Conservation (phyloP, 2,888 invertebrate species). For the Agriopis leucophaearia region DNA sequence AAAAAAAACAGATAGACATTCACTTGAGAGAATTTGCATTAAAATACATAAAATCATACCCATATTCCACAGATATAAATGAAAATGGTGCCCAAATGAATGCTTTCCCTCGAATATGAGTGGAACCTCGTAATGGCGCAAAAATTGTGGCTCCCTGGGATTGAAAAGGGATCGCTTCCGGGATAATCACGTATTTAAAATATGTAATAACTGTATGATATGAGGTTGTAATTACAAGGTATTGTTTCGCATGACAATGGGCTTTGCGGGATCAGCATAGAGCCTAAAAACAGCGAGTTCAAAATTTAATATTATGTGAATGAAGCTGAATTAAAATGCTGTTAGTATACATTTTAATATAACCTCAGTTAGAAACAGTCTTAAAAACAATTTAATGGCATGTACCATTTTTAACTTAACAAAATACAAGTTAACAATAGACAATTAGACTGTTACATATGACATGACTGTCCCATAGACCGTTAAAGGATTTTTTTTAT, state of each 20-base stretch:
- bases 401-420: no score
- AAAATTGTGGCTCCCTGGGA: slow-evolving; percentile 30
- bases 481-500: no score
- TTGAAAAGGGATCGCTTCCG: slow-evolving; percentile 23
- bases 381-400: no score
- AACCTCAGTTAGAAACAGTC: no score
- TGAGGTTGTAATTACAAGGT: slow-evolving; percentile 12
- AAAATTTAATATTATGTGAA: background rate
- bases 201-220: slow-evolving; percentile 24
- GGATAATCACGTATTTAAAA: slow-evolving; percentile 33
- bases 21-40: slow-evolving; percentile 5
- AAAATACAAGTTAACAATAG: no score
- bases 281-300: background rate
- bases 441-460: no score
- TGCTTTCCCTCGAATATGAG: slow-evolving; percentile 22
- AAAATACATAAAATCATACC: slow-evolving; percentile 15
- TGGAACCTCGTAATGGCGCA: slow-evolving; percentile 28
- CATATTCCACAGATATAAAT: slow-evolving; percentile 1
- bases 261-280: background rate
- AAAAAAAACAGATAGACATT: background rate
- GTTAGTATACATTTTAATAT: no score
- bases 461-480: no score
- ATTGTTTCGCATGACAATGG: slow-evolving; percentile 17
- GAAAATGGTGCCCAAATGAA: slow-evolving; percentile 31
- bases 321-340: no score